Percentiles rank a stretch among this genome's conserved stretches.
phyloP scores from a whole-genome alignment of 2,113 vertebrate genomes.

The Oreochromis tanganicae region DNA sequence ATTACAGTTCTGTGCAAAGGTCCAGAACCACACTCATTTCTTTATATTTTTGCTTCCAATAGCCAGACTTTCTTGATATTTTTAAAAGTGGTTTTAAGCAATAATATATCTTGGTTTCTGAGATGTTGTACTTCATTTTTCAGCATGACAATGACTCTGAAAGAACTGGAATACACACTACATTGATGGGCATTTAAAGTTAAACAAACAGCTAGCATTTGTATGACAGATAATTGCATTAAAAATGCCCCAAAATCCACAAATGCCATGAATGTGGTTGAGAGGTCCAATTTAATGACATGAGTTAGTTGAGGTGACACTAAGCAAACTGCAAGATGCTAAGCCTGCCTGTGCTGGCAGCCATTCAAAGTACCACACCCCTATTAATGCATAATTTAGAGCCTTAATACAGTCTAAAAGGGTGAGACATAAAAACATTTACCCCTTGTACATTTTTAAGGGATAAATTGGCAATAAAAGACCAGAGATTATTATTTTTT shows the following conservation, averaged over 20 bases:
- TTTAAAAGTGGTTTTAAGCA: neutral
- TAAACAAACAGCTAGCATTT: neutral
- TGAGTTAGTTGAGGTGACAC: neutral
- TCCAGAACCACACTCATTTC: neutral
- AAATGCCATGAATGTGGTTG: neutral
- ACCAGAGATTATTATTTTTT: accelerated
- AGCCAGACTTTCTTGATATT: neutral
- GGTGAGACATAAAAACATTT: neutral
- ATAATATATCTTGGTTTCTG: neutral
- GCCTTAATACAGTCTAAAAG: neutral
- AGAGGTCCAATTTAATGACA: neutral
- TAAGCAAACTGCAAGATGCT: neutral
- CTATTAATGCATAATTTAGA: neutral
- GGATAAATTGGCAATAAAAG: neutral
- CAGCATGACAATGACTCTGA: neutral
- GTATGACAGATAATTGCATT: neutral
- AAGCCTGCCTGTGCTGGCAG: neutral
- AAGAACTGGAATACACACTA: neutral
- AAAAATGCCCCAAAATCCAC: neutral
- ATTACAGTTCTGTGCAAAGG: neutral
- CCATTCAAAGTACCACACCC: neutral
- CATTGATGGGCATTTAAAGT: neutral
- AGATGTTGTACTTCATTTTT: neutral
- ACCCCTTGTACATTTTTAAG: neutral
- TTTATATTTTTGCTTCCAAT: neutral